Base-by-base conservation (phyloP, 2,113 vertebrate species). In the Microtus ochrogaster region DNA sequence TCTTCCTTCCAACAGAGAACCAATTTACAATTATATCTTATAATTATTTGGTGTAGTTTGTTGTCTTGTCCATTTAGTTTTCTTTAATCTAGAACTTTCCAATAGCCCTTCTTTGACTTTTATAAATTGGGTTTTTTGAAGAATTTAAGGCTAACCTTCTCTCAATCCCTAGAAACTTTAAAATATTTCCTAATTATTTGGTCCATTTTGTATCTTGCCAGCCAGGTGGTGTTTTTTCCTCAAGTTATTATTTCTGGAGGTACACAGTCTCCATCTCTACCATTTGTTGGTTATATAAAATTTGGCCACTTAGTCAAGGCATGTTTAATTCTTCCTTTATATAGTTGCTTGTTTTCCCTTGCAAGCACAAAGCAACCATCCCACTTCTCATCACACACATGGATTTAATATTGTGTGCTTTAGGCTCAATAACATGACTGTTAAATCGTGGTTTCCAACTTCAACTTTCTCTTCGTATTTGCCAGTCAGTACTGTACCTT, bases 131-230 rank as follows among this genome's bases (percentile, higher is more conserved):
- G 12, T 36, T 78, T 44, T 92, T 91, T 58, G 65, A 93, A 92
- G 84, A 84, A 84, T 94, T 58, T 28, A 49, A 21, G 0, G 44
- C 52, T 9, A 88, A 12, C 84, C 41, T 68, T 68, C 28, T 9
- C 1, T 14, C 33, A 2, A 21, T 44, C 28, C 2, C 1, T 52
- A 36, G 17, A 33, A 44, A 28, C 72, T 86, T 85, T 30, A 41
- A 90, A 91, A 85, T 93, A 28, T 90, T 83, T 86, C 44, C 79
- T 92, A 68, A 52, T 95, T 63, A 73, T 86, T 77, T 82, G 44
- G n/a, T 87, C 92, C 14, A 81, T 33, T 6, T 66, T 85, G 21
- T 73, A 12, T 30, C 55, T 66, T 79, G 52, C 49, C 6, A 96
- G 28, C 76, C 19, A 33, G 14, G 9, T 79, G 24, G 47, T 88